Percentiles rank a stretch among this genome's conserved stretches.
phyloP scores from a whole-genome alignment of 2,797 vertebrate genomes.

The Lacerta viridis region DNA sequence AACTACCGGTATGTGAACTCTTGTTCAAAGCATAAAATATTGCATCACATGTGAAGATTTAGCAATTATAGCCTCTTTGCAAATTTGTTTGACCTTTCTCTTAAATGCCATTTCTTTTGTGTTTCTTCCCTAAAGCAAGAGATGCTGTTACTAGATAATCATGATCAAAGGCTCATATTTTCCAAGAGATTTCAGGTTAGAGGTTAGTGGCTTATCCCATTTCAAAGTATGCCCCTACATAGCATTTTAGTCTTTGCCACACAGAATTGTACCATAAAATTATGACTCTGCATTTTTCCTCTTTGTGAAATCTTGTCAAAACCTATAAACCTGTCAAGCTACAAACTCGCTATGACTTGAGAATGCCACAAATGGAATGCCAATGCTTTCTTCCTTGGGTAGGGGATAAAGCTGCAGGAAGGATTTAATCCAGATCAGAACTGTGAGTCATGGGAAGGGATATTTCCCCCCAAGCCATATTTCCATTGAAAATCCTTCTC shows the following conservation, averaged over 20 bases:
- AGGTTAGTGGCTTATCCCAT: neutral
- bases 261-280: neutral
- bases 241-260: neutral
- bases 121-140: slow-evolving; percentile 45
- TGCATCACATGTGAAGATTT: slow-evolving; percentile 34
- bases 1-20: slow-evolving; percentile 23
- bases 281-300: neutral
- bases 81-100: slow-evolving; percentile 27
- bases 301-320: neutral
- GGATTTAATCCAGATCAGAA: neutral
- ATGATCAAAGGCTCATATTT: slow-evolving; percentile 19
- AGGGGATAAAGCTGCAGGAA: neutral
- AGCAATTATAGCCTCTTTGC: slow-evolving; percentile 44
- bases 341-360: neutral
- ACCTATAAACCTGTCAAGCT: neutral
- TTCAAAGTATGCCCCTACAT: neutral
- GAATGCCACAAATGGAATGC: neutral
- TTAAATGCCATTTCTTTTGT: slow-evolving; percentile 1
- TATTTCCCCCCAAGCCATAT: neutral
- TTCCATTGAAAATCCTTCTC: neutral
- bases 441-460: neutral
- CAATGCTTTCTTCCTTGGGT: neutral
- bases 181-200: slow-evolving; percentile 39
- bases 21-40: neutral
- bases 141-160: slow-evolving; percentile 57